Conservation (phyloP, 2,888 invertebrate species). For the Listrodromus nycthemerus region DNA sequence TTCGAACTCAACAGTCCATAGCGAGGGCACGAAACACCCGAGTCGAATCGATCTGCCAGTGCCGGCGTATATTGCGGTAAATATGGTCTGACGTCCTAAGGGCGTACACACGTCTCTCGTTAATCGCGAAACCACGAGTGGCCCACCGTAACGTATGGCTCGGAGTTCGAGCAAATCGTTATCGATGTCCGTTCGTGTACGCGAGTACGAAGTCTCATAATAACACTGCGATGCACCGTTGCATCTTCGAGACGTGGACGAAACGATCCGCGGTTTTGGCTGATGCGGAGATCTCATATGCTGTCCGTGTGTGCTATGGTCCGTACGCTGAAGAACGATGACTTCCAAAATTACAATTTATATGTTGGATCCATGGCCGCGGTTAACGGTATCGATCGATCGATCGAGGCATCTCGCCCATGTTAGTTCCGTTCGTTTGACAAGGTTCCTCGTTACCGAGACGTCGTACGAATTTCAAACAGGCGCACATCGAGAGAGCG, state of each 20-base stretch:
- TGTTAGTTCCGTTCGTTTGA: constrained; percentile 45
- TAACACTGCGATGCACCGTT: constrained; percentile 43
- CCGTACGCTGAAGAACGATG: constrained; percentile 34
- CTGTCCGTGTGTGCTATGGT: constrained; percentile 24
- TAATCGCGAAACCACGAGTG: constrained; percentile 48
- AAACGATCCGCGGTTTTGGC: constrained; percentile 25
- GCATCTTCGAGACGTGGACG: constrained; percentile 45
- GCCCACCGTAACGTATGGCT: constrained; percentile 43
- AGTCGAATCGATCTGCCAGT: too few species aligned
- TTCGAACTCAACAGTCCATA: too few species aligned
- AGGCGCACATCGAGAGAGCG: constrained; percentile 31
- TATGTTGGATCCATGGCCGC: constrained; percentile 46
- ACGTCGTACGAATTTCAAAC: constrained; percentile 58
- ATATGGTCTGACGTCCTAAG: constrained; percentile 49
- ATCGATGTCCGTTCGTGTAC: constrained; percentile 45
- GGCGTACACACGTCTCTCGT: constrained; percentile 30
- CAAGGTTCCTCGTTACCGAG: constrained; percentile 60
- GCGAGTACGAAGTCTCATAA: constrained; percentile 42
- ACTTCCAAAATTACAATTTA: constrained; percentile 64
- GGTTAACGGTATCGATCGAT: constrained; percentile 61
- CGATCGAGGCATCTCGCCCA: constrained; percentile 24
- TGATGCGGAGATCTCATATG: constrained; percentile 28
- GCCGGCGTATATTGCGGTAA: constrained; percentile 41
- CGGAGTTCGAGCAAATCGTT: constrained; percentile 58
- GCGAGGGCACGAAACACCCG: too few species aligned